A percentile compares a stretch with the other conserved stretches of the same genome.
These are phyloP conservation scores for Tenthredo scrophulariae DNA, from an alignment of 2,888 invertebrate species.

Conservation along the genomic window DNA sequence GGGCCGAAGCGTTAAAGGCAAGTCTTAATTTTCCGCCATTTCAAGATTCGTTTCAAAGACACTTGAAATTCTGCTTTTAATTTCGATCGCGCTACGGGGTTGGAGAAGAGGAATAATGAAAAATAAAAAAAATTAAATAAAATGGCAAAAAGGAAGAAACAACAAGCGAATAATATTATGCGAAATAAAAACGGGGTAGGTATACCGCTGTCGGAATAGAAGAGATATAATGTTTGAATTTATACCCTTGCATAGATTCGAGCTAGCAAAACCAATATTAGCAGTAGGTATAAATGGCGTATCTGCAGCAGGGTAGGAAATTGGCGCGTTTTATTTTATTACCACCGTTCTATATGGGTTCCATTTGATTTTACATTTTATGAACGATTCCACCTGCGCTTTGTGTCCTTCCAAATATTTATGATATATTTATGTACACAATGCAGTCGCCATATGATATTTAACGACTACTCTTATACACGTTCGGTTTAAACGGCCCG, in stretches of 20 bases:
- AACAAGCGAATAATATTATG: not conserved
- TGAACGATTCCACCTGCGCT: slow-evolving; percentile 25
- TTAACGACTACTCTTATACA: slow-evolving; percentile 10
- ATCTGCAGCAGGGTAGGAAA: slow-evolving; percentile 20
- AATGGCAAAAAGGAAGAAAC: not conserved
- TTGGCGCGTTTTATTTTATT: slow-evolving; percentile 43
- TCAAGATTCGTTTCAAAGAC: slow-evolving; percentile 21
- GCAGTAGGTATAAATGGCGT: slow-evolving; percentile 22
- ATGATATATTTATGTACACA: slow-evolving; percentile 2
- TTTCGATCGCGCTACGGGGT: not conserved
- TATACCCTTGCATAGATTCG: slow-evolving; percentile 1
- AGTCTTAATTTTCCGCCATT: slow-evolving; percentile 18
- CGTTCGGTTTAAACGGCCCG: slow-evolving; percentile 13
- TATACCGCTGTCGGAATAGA: not conserved
- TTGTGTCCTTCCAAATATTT: slow-evolving; percentile 19
- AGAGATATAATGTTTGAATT: not conserved
- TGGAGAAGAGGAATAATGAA: not conserved
- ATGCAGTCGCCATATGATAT: slow-evolving; percentile 15
- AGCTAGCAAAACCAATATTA: slow-evolving; percentile 28
- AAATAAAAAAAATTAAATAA: not conserved
- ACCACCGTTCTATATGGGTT: slow-evolving; percentile 14
- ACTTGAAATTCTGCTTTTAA: slow-evolving; percentile 15
- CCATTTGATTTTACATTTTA: slow-evolving; percentile 47
- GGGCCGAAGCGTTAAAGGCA: slow-evolving; percentile 25
- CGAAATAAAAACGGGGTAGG: not conserved